Base-by-base conservation (phyloP, 2,797 vertebrate species). In the Cyprinella venusta region DNA sequence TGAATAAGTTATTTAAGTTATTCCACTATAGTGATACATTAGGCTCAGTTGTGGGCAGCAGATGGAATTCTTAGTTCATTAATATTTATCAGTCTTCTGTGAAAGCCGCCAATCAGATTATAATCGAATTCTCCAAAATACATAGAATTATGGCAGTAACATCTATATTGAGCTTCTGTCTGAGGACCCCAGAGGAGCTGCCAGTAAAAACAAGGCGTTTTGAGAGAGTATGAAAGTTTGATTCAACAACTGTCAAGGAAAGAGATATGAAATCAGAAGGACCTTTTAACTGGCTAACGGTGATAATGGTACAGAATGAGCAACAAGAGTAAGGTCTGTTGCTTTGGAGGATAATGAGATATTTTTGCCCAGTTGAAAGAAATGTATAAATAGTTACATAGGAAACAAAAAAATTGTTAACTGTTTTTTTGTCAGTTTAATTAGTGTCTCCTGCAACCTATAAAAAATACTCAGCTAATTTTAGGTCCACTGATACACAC, bases 371-470 rank as follows among this genome's bases (percentile, higher is more conserved):
- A 72, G 50, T 68, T 82, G 48, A 77, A 30, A 40, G 24, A 69
- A 30, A 59, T 83, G 67, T 78, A 78, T 76, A 68, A 71, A 72
- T 67, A 30, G 69, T 76, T 72, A 77, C 83, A 82, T n/a, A n/a
- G 30, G 33, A 64, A 64, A 64, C 6, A 21, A 78, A 86, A 30
- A 1, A 12, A 78, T 85, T 83, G 82, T 86, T 80, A 56, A 71
- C 75, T 79, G 80, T 82, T 85, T 87, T 87, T 86, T 48, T 52
- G 50, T 85, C 45, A 40, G 76, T 86, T 89, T 76, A 91, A 92
- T 92, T 93, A 91, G 90, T 92, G 88, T 91, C 88, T 63, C 38
- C 86, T 91, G 81, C 61, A 88, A 89, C 90, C 84, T 85, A 86
- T 85, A 30, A n/a, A 30, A 4, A 90, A 89, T 90, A 87, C 88